A percentile compares a stretch with the other conserved stretches of the same genome.
Conservation (phyloP, 2,888 invertebrate genomes). For the Lacanobia wlatinum region DNA sequence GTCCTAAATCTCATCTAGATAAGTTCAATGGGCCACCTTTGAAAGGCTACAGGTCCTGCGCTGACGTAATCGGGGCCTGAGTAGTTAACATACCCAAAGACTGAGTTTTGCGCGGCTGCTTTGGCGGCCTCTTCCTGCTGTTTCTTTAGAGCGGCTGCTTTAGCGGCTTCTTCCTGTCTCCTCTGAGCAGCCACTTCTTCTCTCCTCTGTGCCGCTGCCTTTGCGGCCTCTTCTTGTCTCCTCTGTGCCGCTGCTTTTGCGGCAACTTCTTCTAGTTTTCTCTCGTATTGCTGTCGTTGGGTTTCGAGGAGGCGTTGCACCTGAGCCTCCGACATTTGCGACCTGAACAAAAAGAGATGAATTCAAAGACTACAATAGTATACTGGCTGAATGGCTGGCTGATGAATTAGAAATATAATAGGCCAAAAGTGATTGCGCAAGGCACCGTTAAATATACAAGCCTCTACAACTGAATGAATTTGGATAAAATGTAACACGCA, state of each 20-base stretch:
- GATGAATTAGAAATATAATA: neutral
- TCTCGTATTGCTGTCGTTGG: constrained; percentile 55
- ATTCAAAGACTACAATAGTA: too few relatives aligned
- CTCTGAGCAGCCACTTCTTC: neutral
- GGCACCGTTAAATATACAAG: too few relatives aligned
- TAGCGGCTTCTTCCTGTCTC: constrained; percentile 5
- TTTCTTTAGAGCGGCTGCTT: constrained; percentile 9
- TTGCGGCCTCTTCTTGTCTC: constrained; percentile 16
- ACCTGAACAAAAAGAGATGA: constrained; percentile 25
- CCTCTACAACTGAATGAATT: too few relatives aligned
- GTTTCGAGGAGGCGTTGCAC: constrained; percentile 42
- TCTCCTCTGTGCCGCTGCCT: constrained; percentile 7
- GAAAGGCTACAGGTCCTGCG: too few relatives aligned
- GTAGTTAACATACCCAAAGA: neutral
- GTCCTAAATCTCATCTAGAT: too few relatives aligned
- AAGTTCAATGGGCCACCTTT: too few relatives aligned
- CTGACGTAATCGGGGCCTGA: too few relatives aligned
- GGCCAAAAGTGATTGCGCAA: too few relatives aligned
- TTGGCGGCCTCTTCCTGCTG: constrained; percentile 1
- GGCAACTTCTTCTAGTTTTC: constrained; percentile 45
- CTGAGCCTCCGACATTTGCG: constrained; percentile 37
- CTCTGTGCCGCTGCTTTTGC: constrained; percentile 19
- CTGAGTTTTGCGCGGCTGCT: neutral
- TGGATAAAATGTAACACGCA: too few relatives aligned
- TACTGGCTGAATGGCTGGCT: too few relatives aligned